phyloP scores from a whole-genome alignment of 2,888 invertebrate genomes.

The Strigamia maritima region DNA sequence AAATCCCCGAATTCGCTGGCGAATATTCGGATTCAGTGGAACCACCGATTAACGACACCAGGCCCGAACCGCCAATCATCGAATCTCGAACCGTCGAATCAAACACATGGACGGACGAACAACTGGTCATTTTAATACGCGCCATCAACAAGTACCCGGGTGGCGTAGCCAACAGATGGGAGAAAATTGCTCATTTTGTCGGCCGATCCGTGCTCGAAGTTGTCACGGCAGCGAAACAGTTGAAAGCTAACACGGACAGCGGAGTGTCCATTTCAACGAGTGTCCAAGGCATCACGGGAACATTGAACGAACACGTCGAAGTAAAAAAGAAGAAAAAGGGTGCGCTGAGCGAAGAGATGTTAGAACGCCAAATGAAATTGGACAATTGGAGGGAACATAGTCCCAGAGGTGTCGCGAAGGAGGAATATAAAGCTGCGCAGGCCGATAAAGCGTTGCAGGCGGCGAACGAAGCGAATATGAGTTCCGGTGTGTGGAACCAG shows the following conservation, averaged over 20 bases:
- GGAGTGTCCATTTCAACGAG: slow-evolving; percentile 39
- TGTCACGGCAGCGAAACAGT: slow-evolving; percentile 75
- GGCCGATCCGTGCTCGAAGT: slow-evolving; percentile 71
- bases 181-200: slow-evolving; percentile 80
- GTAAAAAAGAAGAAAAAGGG: background rate
- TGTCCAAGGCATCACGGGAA: slow-evolving; percentile 43
- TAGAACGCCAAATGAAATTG: background rate
- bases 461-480: slow-evolving; percentile 46
- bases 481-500: slow-evolving; percentile 68
- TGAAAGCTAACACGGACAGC: slow-evolving; percentile 50
- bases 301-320: background rate
- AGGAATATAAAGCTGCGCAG: slow-evolving; percentile 45
- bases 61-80: background rate
- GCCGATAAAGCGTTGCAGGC: no score
- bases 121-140: slow-evolving; percentile 72
- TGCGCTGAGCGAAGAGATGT: background rate
- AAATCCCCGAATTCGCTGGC: slow-evolving; percentile 46
- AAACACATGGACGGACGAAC: slow-evolving; percentile 78
- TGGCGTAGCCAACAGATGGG: slow-evolving; percentile 83
- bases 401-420: slow-evolving; percentile 45
- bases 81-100: background rate
- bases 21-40: slow-evolving; percentile 54
- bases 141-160: slow-evolving; percentile 86
- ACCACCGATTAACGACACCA: background rate
- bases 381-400: background rate